Evolutionary conservation across 2,113 vertebrate species (phyloP).

Genomic region (Podiceps cristatus): DNA sequence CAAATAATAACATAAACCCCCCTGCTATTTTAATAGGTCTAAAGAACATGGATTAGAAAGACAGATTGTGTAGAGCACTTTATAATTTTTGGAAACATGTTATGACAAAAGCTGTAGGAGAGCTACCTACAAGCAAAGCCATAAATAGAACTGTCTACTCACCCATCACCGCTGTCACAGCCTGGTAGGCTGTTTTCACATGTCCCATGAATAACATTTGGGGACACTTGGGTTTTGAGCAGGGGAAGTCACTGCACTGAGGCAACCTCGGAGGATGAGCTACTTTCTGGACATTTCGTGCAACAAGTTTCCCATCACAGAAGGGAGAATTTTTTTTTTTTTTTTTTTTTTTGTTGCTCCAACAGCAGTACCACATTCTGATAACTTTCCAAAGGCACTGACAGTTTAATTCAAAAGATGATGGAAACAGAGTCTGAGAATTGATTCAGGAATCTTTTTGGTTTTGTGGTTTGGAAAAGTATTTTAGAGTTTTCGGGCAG

Average conservation of each 20-base stretch:
- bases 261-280: background rate
- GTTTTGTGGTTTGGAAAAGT: slow-evolving; percentile 6
- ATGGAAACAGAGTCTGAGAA: background rate
- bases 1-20: background rate
- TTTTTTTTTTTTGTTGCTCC: background rate
- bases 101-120: background rate
- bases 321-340: background rate
- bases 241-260: background rate
- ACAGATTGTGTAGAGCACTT: background rate
- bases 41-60: background rate
- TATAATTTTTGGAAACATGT: background rate
- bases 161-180: background rate
- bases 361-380: background rate
- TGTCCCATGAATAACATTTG: too few species aligned
- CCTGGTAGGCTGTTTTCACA: background rate
- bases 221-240: background rate
- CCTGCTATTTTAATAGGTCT: background rate
- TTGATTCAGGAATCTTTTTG: background rate
- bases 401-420: background rate
- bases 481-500: background rate
- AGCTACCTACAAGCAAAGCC: background rate
- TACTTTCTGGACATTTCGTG: background rate
- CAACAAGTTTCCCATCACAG: background rate
- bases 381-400: background rate
- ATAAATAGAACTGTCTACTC: background rate